These are phyloP conservation scores for Anthopleura xanthogrammica DNA, from an alignment of 92 coral and sea anemone species.

Conservation along the genomic window DNA sequence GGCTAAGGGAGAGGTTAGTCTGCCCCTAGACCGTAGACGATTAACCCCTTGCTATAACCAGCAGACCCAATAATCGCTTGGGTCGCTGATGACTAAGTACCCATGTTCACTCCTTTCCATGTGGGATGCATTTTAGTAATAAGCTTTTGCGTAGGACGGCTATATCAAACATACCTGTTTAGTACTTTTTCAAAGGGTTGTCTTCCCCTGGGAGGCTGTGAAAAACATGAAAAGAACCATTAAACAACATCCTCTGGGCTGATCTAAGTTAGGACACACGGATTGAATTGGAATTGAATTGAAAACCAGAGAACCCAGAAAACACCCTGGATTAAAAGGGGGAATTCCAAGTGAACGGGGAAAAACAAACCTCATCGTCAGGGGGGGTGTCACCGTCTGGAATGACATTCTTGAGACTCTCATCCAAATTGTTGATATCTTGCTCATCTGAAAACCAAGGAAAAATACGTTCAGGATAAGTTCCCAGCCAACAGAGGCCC, in stretches of 20 bases:
- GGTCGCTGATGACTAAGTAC: no score
- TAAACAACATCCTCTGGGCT: not conserved
- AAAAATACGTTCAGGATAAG: not conserved
- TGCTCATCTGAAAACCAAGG: conserved; percentile 22
- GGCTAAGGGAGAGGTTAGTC: no score
- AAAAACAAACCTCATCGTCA: not conserved
- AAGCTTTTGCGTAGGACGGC: no score
- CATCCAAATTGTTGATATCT: conserved; percentile 19
- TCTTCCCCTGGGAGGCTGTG: not conserved
- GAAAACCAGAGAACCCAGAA: not conserved
- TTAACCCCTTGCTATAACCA: no score
- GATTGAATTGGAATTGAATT: not conserved
- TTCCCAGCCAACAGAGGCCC: no score
- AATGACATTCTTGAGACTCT: not conserved
- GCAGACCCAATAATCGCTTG: no score
- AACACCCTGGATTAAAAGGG: not conserved
- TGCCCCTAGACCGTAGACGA: no score
- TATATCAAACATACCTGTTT: conserved; percentile 1
- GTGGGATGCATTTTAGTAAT: no score
- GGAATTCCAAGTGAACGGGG: not conserved
- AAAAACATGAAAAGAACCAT: not conserved
- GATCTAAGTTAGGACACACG: no score
- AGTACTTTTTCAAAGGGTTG: conserved; percentile 12
- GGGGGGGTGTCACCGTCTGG: not conserved
- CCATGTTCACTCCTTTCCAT: no score